Conservation (phyloP, 2,888 invertebrate genomes). For the Philaethria dido region DNA sequence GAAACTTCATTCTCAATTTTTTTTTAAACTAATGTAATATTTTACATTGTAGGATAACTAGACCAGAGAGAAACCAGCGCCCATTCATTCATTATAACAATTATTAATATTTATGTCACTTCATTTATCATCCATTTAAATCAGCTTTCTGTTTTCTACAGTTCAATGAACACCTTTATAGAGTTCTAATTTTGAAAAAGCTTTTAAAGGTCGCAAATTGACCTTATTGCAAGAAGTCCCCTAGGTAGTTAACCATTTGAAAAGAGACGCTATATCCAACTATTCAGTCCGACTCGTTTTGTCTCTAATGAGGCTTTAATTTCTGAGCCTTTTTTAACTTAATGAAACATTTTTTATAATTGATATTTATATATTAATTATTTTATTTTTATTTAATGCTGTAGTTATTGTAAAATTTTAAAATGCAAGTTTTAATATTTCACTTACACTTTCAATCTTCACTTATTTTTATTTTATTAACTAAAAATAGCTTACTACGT, state of each 20-base stretch:
- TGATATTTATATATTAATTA: neutral
- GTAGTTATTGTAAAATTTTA: too few relatives aligned
- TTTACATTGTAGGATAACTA: neutral
- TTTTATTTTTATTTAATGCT: neutral
- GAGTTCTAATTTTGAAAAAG: conserved; percentile 16
- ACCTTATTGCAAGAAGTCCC: conserved; percentile 24
- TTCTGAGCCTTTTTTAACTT: conserved; percentile 12
- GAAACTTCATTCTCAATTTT: neutral
- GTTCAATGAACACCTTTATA: conserved; percentile 16
- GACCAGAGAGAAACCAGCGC: too few relatives aligned
- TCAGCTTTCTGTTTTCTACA: neutral
- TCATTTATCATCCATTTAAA: conserved; percentile 2
- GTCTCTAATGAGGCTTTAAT: conserved; percentile 37
- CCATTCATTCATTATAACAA: neutral
- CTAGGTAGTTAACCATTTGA: conserved; percentile 14
- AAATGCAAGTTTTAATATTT: too few relatives aligned
- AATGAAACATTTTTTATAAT: neutral
- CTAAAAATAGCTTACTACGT: neutral
- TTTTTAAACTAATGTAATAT: neutral
- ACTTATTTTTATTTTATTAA: too few relatives aligned
- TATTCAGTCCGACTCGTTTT: conserved; percentile 31
- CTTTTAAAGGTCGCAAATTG: conserved; percentile 22
- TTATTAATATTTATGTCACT: neutral
- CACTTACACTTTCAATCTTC: too few relatives aligned
- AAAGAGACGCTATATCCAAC: conserved; percentile 25